Conservation (phyloP, 1,140 invertebrate species). For the Drosophila micromelanica region DNA sequence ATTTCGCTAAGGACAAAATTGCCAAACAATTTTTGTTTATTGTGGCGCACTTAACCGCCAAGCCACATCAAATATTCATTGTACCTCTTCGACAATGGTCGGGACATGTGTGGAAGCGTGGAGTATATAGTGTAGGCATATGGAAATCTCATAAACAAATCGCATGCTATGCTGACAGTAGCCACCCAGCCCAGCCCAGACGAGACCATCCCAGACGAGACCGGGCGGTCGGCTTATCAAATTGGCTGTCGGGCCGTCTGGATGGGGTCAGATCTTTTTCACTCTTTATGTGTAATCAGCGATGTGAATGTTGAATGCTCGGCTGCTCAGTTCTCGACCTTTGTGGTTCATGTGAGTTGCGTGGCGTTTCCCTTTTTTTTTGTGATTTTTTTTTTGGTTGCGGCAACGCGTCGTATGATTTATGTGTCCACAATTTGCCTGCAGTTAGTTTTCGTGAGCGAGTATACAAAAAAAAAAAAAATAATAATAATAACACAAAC, state of each 20-base stretch:
- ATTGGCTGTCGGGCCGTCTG: constrained; percentile 15
- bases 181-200: background rate
- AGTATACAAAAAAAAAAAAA: constrained; percentile 1
- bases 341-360: constrained; percentile 7
- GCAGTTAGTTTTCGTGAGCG: constrained; percentile 55
- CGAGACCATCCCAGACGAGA: background rate
- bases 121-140: constrained; percentile 24
- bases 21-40: constrained; percentile 29
- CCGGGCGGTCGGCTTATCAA: constrained; percentile 26
- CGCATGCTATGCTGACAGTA: constrained; percentile 49
- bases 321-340: constrained; percentile 28
- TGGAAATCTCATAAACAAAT: constrained; percentile 58
- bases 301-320: constrained; percentile 37
- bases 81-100: constrained; percentile 1
- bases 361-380: background rate
- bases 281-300: constrained; percentile 48
- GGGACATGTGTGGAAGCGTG: background rate
- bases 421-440: constrained; percentile 54
- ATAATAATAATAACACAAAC: background rate
- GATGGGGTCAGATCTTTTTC: constrained; percentile 32
- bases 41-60: constrained; percentile 4
- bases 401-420: constrained; percentile 50
- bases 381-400: constrained; percentile 11
- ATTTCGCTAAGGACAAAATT: constrained; percentile 13
- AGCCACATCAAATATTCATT: constrained; percentile 42